These are phyloP conservation scores for Uropetala carovei DNA, from an alignment of 2,888 invertebrate genomes.

Conservation along the genomic window DNA sequence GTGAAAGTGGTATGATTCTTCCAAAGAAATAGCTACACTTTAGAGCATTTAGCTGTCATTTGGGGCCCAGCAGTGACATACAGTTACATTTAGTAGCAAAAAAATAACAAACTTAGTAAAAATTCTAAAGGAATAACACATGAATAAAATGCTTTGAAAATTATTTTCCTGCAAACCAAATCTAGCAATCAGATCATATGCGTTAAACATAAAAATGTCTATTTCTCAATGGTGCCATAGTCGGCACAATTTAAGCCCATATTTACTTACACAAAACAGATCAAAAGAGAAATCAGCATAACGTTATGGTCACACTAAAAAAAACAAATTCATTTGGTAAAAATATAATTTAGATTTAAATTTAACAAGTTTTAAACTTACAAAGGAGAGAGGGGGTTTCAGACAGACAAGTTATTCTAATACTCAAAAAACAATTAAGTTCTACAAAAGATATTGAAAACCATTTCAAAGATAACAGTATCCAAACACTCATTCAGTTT, in stretches of 20 bases:
- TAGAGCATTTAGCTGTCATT: slow-evolving; percentile 46
- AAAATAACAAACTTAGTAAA: slow-evolving; percentile 50
- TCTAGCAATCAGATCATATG: slow-evolving; percentile 54
- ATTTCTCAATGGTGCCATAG: slow-evolving; percentile 42
- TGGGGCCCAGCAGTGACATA: slow-evolving; percentile 57
- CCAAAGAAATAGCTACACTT: not conserved
- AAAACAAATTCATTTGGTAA: slow-evolving; percentile 42
- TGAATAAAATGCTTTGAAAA: slow-evolving; percentile 50
- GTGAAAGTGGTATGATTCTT: not conserved
- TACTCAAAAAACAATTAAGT: slow-evolving; percentile 57
- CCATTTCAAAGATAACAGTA: slow-evolving; percentile 60
- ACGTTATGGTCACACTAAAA: slow-evolving; percentile 4
- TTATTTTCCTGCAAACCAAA: slow-evolving; percentile 63
- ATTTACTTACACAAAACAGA: slow-evolving; percentile 47
- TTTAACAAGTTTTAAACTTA: slow-evolving; percentile 42
- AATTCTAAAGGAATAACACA: slow-evolving; percentile 43
- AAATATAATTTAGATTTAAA: slow-evolving; percentile 31
- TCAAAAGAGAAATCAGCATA: slow-evolving; percentile 48
- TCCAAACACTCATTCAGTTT: slow-evolving; percentile 61
- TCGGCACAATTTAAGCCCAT: slow-evolving; percentile 51
- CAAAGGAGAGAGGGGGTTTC: slow-evolving; percentile 49
- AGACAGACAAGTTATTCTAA: slow-evolving; percentile 58
- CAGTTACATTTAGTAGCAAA: slow-evolving; percentile 50
- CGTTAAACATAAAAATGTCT: slow-evolving; percentile 46
- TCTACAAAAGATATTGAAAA: slow-evolving; percentile 62